Conservation (phyloP, 1,140 invertebrate species). For the Zaprionus nigranus region DNA sequence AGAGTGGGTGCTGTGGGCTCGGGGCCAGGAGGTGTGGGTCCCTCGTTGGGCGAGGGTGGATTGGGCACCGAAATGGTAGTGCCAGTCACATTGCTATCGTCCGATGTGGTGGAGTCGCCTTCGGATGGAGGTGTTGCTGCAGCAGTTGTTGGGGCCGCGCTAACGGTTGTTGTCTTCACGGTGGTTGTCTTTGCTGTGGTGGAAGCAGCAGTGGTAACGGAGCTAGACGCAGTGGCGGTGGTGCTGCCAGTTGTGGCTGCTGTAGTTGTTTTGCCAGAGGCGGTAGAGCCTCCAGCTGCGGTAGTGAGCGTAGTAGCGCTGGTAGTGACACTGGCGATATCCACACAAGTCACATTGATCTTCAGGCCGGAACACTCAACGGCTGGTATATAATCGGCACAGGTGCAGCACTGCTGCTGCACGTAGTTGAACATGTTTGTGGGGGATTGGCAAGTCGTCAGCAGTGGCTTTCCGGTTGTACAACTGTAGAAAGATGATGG, state of each 20-base stretch:
- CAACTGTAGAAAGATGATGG: constrained; percentile 44
- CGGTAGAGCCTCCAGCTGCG: not conserved
- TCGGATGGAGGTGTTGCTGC: not conserved
- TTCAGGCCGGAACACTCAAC: constrained; percentile 21
- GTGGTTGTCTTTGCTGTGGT: not conserved
- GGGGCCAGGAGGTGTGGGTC: constrained; percentile 56
- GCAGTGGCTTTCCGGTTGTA: rapidly evolving
- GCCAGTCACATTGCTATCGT: not conserved
- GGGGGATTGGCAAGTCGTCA: not conserved
- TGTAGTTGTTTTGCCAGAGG: constrained; percentile 1
- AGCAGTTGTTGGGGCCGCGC: not conserved
- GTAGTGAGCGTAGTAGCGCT: constrained; percentile 4
- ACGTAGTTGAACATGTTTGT: constrained; percentile 46
- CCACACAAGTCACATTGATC: constrained; percentile 16
- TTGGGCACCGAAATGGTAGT: constrained; percentile 43
- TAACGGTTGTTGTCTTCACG: not conserved
- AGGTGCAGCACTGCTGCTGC: constrained; percentile 37
- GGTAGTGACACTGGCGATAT: not conserved
- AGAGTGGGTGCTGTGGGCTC: constrained; percentile 49
- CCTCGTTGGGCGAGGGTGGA: constrained; percentile 57
- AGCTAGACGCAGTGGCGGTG: not conserved
- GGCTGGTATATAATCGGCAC: constrained; percentile 45
- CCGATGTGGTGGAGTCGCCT: not conserved
- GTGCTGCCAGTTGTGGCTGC: not conserved
- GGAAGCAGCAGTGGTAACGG: not conserved